Base-by-base conservation (phyloP, 2,113 vertebrate species). In the Diphyllodes magnificus region DNA sequence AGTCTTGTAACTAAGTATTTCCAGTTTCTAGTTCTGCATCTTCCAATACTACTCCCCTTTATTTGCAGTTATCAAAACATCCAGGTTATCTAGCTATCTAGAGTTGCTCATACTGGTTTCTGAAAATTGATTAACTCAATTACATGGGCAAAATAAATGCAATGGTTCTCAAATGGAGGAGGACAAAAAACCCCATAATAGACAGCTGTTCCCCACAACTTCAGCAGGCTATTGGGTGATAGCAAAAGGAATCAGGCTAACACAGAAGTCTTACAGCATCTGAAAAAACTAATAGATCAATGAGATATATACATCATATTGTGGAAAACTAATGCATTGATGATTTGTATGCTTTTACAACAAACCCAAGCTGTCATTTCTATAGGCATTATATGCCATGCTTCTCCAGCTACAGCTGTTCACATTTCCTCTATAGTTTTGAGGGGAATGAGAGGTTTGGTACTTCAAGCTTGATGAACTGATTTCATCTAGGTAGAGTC, bases 381-480 rank as follows among this genome's bases (percentile, higher is more conserved):
- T 17, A 0, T 6, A 51, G 35, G 35, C 2, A 2, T 60, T 42
- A 35, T 0, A 7, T 15, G 35, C 39, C 0, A 1, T 44, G 7
- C 56, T 71, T 33, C 42, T 49, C 37, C 78, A 85, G 27, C 56
- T 60, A 12, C 27, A 35, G 21, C 59, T 78, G 35, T 35, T 92
- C 51, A 15, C 13, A 0, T 73, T 84, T 49, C 60, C 37, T 53
- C 22, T 31, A 2, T 23, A 49, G 19, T 22, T 86, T 18, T 22
- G 63, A 47, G 28, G 49, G n/a, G 15, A 35, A 3, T 51, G 45
- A 37, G 24, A 39, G 14, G 18, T 60, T 77, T 65, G 72, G n/a
- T 44, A 17, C 37, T 56, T 86, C 8, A 16, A 21, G 39, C 25
- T 47, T 50, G 22, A n/a, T 54, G 24, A 76, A 37, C 47, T 59